A percentile compares a stretch with the other conserved stretches of the same genome.
These are phyloP conservation scores for Myripristis murdjan DNA, from an alignment of 2,797 vertebrate species.

Conservation along the genomic window DNA sequence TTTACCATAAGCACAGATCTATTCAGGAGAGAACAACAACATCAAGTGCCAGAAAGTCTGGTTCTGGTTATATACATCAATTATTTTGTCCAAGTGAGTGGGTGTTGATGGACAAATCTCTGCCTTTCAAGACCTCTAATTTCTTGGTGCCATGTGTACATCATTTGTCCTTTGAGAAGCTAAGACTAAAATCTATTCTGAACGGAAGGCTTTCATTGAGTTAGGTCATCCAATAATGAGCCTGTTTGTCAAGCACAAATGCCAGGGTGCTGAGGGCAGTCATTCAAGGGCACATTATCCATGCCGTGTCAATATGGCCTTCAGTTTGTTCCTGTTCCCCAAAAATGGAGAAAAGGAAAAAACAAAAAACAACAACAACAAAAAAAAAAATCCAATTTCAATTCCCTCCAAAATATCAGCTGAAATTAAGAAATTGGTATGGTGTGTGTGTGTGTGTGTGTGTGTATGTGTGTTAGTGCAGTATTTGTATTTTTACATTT, in stretches of 20 bases:
- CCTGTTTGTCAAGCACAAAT: slow-evolving; percentile 79
- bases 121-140: slow-evolving; percentile 70
- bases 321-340: slow-evolving; percentile 36
- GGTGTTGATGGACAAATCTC: slow-evolving; percentile 54
- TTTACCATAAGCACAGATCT: too few relatives aligned
- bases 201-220: slow-evolving; percentile 81
- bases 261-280: slow-evolving; percentile 66
- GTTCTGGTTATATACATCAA: slow-evolving; percentile 55
- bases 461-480: background rate
- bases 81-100: slow-evolving; percentile 61
- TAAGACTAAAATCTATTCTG: slow-evolving; percentile 74
- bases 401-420: slow-evolving; percentile 29
- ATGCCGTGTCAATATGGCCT: slow-evolving; percentile 53
- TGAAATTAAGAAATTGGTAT: slow-evolving; percentile 34
- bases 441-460: background rate
- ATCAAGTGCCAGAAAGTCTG: too few relatives aligned
- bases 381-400: slow-evolving; percentile 27
- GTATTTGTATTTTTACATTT: background rate
- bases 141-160: slow-evolving; percentile 63
- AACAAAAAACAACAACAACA: background rate
- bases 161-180: slow-evolving; percentile 68
- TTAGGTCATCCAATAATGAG: slow-evolving; percentile 79
- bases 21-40: too few relatives aligned
- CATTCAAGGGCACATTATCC: slow-evolving; percentile 71
- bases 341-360: background rate